These are phyloP conservation scores for Spodoptera litura DNA, from an alignment of 1,140 invertebrate species.

Conservation along the genomic window DNA sequence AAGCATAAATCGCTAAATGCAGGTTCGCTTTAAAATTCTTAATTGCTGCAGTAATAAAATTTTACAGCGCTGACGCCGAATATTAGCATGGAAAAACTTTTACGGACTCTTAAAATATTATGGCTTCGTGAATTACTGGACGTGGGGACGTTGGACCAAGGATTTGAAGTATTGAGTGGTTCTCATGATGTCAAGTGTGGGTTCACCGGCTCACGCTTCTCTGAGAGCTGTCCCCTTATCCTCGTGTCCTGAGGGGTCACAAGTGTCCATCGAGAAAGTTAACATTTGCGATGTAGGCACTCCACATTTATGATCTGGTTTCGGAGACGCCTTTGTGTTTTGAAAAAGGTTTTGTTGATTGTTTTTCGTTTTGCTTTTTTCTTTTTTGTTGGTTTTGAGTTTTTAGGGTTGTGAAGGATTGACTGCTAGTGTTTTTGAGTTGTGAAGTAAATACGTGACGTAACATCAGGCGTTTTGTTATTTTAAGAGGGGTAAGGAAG, in stretches of 20 bases:
- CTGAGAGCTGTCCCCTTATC: constrained; percentile 27
- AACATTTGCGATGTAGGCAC: constrained; percentile 47
- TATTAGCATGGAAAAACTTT: constrained; percentile 28
- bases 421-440: too few species aligned
- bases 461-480: too few species aligned
- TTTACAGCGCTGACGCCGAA: constrained; percentile 9
- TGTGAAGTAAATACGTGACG: too few species aligned
- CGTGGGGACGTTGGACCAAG: neutral
- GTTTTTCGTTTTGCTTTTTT: neutral
- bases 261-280: constrained; percentile 51
- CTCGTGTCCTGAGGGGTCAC: constrained; percentile 41
- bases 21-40: neutral
- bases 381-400: neutral
- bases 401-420: too few species aligned
- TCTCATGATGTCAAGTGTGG: constrained; percentile 61
- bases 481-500: too few species aligned
- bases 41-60: constrained; percentile 34
- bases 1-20: constrained; percentile 14
- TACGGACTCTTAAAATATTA: constrained; percentile 38
- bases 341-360: neutral
- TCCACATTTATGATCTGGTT: constrained; percentile 33
- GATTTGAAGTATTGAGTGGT: constrained; percentile 47
- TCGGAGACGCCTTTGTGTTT: neutral
- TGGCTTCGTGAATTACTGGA: constrained; percentile 19
- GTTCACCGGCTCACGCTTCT: constrained; percentile 47